phyloP scores from a whole-genome alignment of 2,888 invertebrate genomes.

The Ectemnius cavifrons region DNA sequence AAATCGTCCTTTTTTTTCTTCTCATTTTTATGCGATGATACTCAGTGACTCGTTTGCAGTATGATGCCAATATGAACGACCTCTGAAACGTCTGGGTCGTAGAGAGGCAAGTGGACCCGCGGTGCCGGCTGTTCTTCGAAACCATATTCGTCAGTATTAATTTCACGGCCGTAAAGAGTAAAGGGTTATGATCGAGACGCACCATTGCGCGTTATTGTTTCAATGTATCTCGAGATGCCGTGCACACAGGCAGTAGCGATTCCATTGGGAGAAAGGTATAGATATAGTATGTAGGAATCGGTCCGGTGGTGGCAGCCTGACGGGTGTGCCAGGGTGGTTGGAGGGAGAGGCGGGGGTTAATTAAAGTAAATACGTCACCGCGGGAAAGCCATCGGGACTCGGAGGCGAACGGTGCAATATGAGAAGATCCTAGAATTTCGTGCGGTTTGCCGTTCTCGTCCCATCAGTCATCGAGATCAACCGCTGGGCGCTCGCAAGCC shows the following conservation, averaged over 20 bases:
- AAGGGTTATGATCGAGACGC: not conserved
- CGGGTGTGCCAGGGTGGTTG: no score
- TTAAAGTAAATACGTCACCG: conserved; percentile 19
- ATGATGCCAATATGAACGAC: no score
- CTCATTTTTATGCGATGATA: no score
- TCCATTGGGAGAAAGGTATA: not conserved
- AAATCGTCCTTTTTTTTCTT: no score
- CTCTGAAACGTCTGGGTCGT: no score
- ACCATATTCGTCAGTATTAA: conserved; percentile 1
- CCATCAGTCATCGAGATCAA: conserved; percentile 32
- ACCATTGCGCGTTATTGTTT: no score
- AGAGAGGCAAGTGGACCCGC: no score
- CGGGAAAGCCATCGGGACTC: not conserved
- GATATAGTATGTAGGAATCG: no score
- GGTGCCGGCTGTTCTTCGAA: no score
- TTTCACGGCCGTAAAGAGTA: conserved; percentile 1
- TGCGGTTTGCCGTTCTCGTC: conserved; percentile 13
- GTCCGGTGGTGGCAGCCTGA: no score
- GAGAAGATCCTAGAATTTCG: conserved; percentile 22
- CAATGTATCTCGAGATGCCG: no score
- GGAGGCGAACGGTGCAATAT: conserved; percentile 1
- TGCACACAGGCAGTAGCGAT: not conserved
- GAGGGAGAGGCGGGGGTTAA: conserved; percentile 3
- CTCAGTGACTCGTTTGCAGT: no score
- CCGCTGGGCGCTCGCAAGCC: conserved; percentile 11